These are phyloP conservation scores for Agrilus planipennis DNA, from an alignment of 1,140 invertebrate species.

Conservation along the genomic window DNA sequence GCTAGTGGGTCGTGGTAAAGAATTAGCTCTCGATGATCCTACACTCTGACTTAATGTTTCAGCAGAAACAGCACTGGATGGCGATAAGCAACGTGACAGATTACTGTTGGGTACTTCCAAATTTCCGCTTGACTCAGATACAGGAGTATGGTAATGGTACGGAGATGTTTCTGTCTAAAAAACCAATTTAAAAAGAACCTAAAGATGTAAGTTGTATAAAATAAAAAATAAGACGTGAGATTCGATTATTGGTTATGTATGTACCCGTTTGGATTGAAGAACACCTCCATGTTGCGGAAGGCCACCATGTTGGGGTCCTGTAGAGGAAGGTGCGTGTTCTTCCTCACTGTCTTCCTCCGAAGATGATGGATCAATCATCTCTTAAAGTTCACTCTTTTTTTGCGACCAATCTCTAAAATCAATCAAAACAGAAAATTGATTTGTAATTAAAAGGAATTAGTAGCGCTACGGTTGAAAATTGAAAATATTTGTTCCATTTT, in stretches of 20 bases:
- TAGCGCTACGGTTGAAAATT: no score
- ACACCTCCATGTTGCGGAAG: slow-evolving; percentile 26
- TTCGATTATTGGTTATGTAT: not conserved
- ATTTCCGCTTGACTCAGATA: slow-evolving; percentile 26
- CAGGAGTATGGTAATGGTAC: slow-evolving; percentile 20
- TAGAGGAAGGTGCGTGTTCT: slow-evolving; percentile 52
- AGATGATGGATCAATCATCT: slow-evolving; percentile 81
- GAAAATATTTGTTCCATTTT: no score
- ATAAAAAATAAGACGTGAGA: not conserved
- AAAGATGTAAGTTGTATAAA: not conserved
- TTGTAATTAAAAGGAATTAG: no score
- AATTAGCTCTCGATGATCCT: slow-evolving; percentile 42
- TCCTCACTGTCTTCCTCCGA: slow-evolving; percentile 81
- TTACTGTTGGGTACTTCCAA: slow-evolving; percentile 37
- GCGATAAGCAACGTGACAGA: slow-evolving; percentile 41
- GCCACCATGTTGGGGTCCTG: slow-evolving; percentile 23
- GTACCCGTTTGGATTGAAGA: slow-evolving; percentile 18
- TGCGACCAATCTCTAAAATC: slow-evolving; percentile 17
- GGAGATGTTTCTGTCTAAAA: slow-evolving; percentile 25
- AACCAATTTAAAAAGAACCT: not conserved
- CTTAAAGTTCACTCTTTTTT: slow-evolving; percentile 22
- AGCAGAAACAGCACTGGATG: slow-evolving; percentile 49
- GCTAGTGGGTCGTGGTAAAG: slow-evolving; percentile 63
- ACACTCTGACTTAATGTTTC: slow-evolving; percentile 47
- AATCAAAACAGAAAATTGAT: no score